Evolutionary conservation across 2,888 invertebrate species (phyloP), one percentile per base, ranked within the genome.

Genomic region (Chrysolina americana): DNA sequence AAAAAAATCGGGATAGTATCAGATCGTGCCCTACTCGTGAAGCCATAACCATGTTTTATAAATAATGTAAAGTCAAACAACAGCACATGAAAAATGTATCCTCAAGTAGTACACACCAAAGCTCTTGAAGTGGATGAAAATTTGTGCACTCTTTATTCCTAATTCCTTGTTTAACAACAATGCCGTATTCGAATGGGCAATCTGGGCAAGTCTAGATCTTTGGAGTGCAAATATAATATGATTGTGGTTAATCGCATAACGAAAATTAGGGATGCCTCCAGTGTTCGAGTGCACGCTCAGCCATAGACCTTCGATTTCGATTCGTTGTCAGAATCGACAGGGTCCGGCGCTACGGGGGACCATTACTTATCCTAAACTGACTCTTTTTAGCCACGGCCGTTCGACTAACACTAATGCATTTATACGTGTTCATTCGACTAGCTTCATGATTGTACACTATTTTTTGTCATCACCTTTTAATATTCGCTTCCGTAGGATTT

Each of bases 361-460:
- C 87, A 88, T 88, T 88, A 87, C 85, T 87, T 87, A 87, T 88
- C 87, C 87, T 87, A 87, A 88, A 87, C 87, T 88, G 87, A 85
- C 82, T 85, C 87, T 85, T 87, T 88, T 88, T 84, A 86, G 78
- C 79, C 77, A 75, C 79, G 78, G 81, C 11, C 85, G 81, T 82
- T 87, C 87, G 83, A 85, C 86, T 86, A 87, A 86, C 83, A 86
- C 85, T 86, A 87, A 87, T 86, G 81, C 83, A 85, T 83, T 85
- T 86, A 84, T 85, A 80, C 80, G 79, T 81, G 83, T 80, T 81
- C 84, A 81, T 76, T 81, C 81, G 79, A 69, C 73, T 76, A 76
- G 72, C 72, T 79, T 81, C 79, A 76, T 75, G 75, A 76, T 75
- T 77, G 64, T 74, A 68, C 71, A 73, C 70, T 68, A 75, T 77